These are phyloP conservation scores for Apostichopus parvimensis DNA, from an alignment of 35 echinoderm and acorn worm genomes.

Conservation along the genomic window DNA sequence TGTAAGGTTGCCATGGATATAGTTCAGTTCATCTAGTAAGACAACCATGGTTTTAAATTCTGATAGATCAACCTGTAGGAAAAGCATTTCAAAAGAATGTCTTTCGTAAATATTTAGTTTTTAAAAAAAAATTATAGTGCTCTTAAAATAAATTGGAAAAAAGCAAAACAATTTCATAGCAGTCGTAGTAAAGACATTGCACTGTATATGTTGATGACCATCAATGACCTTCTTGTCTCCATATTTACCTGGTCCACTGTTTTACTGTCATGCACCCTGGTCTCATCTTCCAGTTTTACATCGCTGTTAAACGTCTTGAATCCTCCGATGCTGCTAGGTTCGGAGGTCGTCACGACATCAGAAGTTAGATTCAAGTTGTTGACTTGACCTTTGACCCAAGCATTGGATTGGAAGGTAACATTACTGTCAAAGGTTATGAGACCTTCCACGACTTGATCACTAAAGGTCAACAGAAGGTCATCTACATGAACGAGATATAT, in stretches of 20 bases:
- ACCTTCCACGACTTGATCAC: constrained; percentile 12
- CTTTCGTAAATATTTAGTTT: no score
- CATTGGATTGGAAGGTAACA: constrained; percentile 12
- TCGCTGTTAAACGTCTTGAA: constrained; percentile 32
- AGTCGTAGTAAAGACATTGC: no score
- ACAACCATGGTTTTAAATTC: constrained; percentile 29
- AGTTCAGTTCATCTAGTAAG: not conserved
- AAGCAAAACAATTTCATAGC: no score
- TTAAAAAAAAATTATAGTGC: no score
- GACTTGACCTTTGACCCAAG: not conserved
- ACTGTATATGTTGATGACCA: no score
- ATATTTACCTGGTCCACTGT: constrained; percentile 60
- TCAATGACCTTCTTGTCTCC: no score
- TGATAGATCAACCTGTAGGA: constrained; percentile 37
- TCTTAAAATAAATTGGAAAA: no score
- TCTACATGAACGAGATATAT: not conserved
- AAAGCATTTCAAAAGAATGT: not conserved
- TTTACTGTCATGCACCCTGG: constrained; percentile 28
- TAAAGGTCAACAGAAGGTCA: constrained; percentile 21
- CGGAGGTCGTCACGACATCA: constrained; percentile 51
- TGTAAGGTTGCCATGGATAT: constrained; percentile 35
- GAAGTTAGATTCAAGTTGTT: constrained; percentile 38
- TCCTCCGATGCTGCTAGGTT: constrained; percentile 32
- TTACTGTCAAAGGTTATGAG: constrained; percentile 43
- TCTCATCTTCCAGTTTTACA: constrained; percentile 27